Evolutionary conservation across 2,888 invertebrate genomes (phyloP).

Genomic region (Cryptus armator): DNA sequence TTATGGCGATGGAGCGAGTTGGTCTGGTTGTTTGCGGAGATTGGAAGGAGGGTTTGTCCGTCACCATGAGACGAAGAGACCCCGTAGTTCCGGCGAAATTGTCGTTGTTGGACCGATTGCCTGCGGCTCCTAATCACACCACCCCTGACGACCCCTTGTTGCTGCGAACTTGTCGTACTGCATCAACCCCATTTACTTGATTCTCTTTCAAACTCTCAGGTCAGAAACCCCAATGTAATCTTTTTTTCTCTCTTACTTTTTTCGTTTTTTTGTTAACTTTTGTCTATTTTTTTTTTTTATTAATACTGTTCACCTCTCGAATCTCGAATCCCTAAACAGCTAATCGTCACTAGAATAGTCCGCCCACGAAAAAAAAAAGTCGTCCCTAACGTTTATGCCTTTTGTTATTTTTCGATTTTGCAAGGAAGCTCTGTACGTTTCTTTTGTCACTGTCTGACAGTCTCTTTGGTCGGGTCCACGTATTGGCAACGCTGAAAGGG

Average conservation of each 20-base stretch:
- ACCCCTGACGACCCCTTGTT: slow-evolving; percentile 76
- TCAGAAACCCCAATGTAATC: slow-evolving; percentile 30
- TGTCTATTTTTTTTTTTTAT: not conserved
- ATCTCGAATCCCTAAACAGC: slow-evolving; percentile 13
- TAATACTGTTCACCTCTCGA: not conserved
- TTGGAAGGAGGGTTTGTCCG: slow-evolving; percentile 82
- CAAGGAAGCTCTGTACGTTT: slow-evolving; percentile 44
- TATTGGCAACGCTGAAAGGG: slow-evolving; percentile 64
- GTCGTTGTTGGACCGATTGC: slow-evolving; percentile 80
- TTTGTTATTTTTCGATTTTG: slow-evolving; percentile 40
- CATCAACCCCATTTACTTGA: slow-evolving; percentile 78
- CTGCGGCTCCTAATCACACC: slow-evolving; percentile 77
- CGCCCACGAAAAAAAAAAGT: slow-evolving; percentile 18
- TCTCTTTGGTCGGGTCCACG: slow-evolving; percentile 57
- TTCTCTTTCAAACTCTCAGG: slow-evolving; percentile 63
- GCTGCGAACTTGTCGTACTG: slow-evolving; percentile 81
- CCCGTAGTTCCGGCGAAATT: slow-evolving; percentile 82
- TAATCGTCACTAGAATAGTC: slow-evolving; percentile 12
- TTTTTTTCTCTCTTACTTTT: slow-evolving; percentile 29
- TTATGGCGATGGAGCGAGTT: slow-evolving; percentile 80
- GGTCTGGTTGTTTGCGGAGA: slow-evolving; percentile 81
- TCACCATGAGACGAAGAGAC: slow-evolving; percentile 81
- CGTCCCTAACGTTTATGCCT: slow-evolving; percentile 36
- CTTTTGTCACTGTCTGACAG: slow-evolving; percentile 53
- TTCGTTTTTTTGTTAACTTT: slow-evolving; percentile 13